Conservation (phyloP, 1,140 invertebrate species). For the Pachypeltis micranthus region DNA sequence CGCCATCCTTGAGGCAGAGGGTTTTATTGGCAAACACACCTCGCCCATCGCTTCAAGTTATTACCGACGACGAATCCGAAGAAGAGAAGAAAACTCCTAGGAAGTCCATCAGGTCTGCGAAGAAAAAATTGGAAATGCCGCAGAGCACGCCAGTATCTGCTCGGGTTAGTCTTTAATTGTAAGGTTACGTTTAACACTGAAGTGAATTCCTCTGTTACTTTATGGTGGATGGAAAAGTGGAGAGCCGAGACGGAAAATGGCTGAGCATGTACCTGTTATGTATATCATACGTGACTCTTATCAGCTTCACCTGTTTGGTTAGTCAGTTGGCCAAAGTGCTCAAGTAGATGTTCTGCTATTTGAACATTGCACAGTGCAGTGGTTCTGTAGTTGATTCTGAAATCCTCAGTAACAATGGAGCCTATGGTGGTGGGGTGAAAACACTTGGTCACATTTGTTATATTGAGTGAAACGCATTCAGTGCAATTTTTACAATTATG, state of each 20-base stretch:
- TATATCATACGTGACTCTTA: not conserved
- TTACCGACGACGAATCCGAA: not conserved
- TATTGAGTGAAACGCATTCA: no score
- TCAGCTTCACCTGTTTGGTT: not conserved
- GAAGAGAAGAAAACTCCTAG: not conserved
- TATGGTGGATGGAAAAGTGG: no score
- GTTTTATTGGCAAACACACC: conserved; percentile 8
- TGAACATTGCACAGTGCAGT: no score
- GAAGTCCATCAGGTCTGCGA: not conserved
- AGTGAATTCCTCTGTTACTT: not conserved
- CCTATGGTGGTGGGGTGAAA: no score
- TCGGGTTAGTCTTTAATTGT: not conserved
- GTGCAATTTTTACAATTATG: no score
- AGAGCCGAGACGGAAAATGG: no score
- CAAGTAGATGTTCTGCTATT: no score
- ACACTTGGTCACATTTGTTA: no score
- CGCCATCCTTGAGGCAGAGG: not conserved
- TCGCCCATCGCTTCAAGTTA: not conserved
- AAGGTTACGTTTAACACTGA: not conserved
- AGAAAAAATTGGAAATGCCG: conserved; percentile 2
- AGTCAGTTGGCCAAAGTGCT: not conserved
- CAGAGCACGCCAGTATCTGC: not conserved
- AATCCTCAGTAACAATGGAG: no score
- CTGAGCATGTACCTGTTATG: not conserved
- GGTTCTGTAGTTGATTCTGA: no score